A percentile compares a stretch with the other conserved stretches of the same genome.
Conservation (phyloP, 2,888 invertebrate genomes). For the Dromius quadrimaculatus region DNA sequence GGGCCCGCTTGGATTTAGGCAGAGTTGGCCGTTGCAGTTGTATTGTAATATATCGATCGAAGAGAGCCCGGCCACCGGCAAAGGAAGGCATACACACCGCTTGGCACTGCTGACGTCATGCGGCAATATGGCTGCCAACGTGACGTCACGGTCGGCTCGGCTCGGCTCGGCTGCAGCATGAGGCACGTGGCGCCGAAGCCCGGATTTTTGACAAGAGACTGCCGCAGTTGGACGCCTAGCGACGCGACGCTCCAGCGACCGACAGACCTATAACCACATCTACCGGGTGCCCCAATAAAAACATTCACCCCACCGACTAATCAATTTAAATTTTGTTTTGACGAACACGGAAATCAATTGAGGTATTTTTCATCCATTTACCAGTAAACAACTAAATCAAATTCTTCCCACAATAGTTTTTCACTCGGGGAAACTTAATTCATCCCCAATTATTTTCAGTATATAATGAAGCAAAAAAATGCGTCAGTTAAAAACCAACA, state of each 20-base stretch:
- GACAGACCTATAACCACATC: neutral
- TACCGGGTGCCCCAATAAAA: constrained; percentile 1
- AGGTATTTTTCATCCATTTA: too few species aligned
- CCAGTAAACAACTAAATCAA: too few species aligned
- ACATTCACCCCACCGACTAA: too few species aligned
- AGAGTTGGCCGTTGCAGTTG: constrained; percentile 41
- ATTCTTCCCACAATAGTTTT: too few species aligned
- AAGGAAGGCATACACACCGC: neutral
- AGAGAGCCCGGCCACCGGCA: constrained; percentile 28
- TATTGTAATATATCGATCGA: constrained; percentile 48
- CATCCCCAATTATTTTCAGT: too few species aligned
- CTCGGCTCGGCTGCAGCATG: constrained; percentile 47
- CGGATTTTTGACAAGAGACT: constrained; percentile 40
- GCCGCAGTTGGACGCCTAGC: constrained; percentile 34
- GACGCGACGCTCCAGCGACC: constrained; percentile 17
- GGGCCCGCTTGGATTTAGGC: constrained; percentile 14
- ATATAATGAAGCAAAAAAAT: too few species aligned
- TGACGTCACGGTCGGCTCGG: constrained; percentile 64
- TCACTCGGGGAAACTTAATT: too few species aligned
- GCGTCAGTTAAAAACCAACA: too few species aligned
- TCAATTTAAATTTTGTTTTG: too few species aligned
- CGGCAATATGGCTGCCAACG: constrained; percentile 66
- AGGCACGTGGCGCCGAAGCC: constrained; percentile 45
- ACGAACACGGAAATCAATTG: too few species aligned
- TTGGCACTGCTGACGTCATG: constrained; percentile 65